Evolutionary conservation across 2,113 vertebrate species (phyloP).

Genomic region (Hipposideros armiger): DNA sequence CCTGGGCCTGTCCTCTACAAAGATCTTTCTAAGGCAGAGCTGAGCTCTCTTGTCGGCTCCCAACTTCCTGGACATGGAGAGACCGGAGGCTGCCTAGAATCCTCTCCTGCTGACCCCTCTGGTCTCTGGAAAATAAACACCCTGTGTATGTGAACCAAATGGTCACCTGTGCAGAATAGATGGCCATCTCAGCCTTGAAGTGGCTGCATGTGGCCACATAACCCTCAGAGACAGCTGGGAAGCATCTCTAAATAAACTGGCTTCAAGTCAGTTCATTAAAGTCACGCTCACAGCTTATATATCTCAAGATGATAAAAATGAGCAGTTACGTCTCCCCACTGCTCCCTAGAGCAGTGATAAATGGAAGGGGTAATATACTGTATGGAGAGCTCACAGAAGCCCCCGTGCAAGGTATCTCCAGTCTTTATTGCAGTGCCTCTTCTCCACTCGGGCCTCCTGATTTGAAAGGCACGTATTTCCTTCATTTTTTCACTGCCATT

Average conservation of each 20-base stretch:
- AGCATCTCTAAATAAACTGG: constrained; percentile 41
- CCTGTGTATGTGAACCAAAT: background rate
- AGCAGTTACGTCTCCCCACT: background rate
- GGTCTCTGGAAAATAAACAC: background rate
- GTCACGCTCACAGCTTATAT: background rate
- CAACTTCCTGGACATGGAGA: background rate
- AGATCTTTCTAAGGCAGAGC: background rate
- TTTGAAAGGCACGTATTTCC: constrained; percentile 11
- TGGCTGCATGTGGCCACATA: background rate
- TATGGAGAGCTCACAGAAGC: background rate
- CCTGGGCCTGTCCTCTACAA: background rate
- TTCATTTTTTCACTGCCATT: constrained; percentile 65
- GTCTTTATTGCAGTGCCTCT: background rate
- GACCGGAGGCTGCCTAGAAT: background rate
- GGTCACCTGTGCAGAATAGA: background rate
- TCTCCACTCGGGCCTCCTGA: background rate
- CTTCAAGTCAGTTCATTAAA: constrained; percentile 51
- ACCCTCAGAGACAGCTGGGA: background rate
- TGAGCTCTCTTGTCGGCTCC: background rate
- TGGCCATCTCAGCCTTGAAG: background rate
- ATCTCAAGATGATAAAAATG: constrained; percentile 54
- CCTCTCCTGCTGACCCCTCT: background rate
- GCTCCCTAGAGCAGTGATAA: background rate
- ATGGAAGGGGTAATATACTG: background rate
- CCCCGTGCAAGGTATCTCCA: background rate